A percentile compares a stretch with the other conserved stretches of the same genome.
Evolutionary conservation across 1,140 invertebrate genomes (phyloP).

Genomic region (Panagrolaimus sp.): DNA sequence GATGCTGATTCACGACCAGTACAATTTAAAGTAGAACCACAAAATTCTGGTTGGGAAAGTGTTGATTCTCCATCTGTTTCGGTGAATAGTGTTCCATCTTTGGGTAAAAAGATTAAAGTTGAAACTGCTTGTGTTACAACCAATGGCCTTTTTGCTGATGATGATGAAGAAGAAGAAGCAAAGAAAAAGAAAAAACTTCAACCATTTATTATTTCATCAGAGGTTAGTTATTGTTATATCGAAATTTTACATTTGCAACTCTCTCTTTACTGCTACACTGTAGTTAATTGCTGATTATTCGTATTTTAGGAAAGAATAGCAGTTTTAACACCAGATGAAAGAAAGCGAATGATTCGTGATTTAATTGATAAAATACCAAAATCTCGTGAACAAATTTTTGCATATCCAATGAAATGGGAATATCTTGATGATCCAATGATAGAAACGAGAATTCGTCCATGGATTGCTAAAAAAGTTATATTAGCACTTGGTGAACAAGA

Average conservation of each 20-base stretch:
- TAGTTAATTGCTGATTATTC: too few relatives aligned
- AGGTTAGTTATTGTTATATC: too few relatives aligned
- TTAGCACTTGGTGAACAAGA: conserved; percentile 99
- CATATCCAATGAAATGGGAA: conserved; percentile 82
- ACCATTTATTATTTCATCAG: conserved; percentile 41
- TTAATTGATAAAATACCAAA: conserved; percentile 97
- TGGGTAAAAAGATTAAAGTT: background rate
- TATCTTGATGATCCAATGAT: conserved; percentile 80
- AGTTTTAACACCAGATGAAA: conserved; percentile 74
- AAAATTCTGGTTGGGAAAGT: background rate
- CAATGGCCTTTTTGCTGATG: conserved; percentile 59
- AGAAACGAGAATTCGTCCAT: conserved; percentile 92
- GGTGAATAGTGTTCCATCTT: background rate
- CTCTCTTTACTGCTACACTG: too few relatives aligned
- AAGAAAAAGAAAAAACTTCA: conserved; percentile 64
- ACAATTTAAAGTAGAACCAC: background rate
- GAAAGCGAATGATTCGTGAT: conserved; percentile 86
- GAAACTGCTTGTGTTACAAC: background rate
- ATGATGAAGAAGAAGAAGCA: conserved; percentile 70
- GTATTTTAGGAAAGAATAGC: conserved; percentile 40
- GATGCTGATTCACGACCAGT: background rate
- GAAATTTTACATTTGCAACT: too few relatives aligned
- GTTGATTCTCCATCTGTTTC: background rate
- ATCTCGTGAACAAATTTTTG: conserved; percentile 87
- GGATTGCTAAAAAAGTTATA: conserved; percentile 99